These are phyloP conservation scores for Metaphire vulgaris DNA, from an alignment of 1,140 invertebrate species.

Conservation along the genomic window DNA sequence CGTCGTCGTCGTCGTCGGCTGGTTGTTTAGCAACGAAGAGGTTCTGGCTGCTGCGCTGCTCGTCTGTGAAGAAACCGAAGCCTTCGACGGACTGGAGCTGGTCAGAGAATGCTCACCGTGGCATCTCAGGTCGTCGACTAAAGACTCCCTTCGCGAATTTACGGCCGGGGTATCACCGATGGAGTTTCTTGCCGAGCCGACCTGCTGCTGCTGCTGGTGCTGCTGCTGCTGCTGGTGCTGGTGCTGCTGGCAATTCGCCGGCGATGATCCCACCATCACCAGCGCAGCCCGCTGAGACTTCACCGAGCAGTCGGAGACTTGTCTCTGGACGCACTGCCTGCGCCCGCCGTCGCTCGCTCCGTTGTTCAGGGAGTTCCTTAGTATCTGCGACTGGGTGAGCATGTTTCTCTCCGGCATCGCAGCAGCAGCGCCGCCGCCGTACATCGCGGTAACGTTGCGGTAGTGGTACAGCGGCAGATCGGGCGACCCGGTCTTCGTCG, in stretches of 20 bases:
- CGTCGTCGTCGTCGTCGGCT: no score
- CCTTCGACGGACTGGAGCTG: background rate
- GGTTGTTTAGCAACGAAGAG: no score
- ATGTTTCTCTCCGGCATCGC: background rate
- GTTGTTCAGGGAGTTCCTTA: background rate
- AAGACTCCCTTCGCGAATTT: background rate
- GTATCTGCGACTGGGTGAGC: conserved; percentile 12
- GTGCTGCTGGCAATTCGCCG: no score
- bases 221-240: background rate
- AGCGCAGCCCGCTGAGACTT: background rate
- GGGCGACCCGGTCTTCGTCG: conserved; percentile 36
- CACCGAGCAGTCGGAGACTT: background rate
- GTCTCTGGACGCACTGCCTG: background rate
- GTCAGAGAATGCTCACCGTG: background rate
- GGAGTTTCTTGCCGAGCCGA: no score
- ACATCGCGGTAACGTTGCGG: conserved; percentile 37
- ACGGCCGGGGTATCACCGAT: no score
- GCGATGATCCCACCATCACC: background rate
- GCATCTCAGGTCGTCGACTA: background rate
- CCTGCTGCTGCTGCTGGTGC: background rate
- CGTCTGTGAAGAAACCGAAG: background rate
- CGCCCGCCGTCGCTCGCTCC: background rate
- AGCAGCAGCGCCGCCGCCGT: background rate
- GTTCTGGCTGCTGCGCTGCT: no score
- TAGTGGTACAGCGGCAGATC: conserved; percentile 47